Evolutionary conservation across 2,888 invertebrate species (phyloP).

Genomic region (Drosophila ustulata): DNA sequence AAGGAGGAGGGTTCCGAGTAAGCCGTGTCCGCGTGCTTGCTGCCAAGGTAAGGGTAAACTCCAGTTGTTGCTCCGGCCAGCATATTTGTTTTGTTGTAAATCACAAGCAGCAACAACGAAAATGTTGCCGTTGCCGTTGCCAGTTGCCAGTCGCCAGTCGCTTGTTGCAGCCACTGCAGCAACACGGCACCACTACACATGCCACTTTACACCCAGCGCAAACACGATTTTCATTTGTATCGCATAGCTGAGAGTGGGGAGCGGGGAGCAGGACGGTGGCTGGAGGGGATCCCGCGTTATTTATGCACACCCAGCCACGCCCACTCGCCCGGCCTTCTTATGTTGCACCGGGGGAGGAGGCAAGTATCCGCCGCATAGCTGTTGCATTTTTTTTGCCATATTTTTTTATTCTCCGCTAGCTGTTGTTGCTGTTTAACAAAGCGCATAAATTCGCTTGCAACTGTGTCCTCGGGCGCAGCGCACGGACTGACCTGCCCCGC

Average conservation of each 20-base stretch:
- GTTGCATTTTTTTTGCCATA: constrained; percentile 40
- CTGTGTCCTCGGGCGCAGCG: constrained; percentile 74
- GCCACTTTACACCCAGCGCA: constrained; percentile 78
- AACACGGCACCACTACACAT: constrained; percentile 71
- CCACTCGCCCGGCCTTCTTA: constrained; percentile 42
- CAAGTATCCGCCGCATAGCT: constrained; percentile 62
- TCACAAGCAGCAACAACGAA: constrained; percentile 74
- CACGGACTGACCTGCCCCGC: constrained; percentile 37
- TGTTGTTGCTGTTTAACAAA: constrained; percentile 81
- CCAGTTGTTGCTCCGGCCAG: constrained; percentile 43
- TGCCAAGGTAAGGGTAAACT: constrained; percentile 62
- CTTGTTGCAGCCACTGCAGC: constrained; percentile 16
- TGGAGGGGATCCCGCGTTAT: constrained; percentile 51
- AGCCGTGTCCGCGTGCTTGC: constrained; percentile 16
- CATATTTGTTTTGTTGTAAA: constrained; percentile 83
- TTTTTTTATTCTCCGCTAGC: constrained; percentile 37
- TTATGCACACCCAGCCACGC: constrained; percentile 70
- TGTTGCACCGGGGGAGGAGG: constrained; percentile 13
- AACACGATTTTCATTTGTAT: constrained; percentile 81
- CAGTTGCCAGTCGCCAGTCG: constrained; percentile 13
- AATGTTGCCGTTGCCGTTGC: constrained; percentile 52
- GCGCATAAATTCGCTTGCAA: constrained; percentile 82
- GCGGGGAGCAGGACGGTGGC: background rate
- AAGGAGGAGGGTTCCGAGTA: background rate
- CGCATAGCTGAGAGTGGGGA: constrained; percentile 40